Conservation (phyloP, 2,113 vertebrate species). For the Excalfactoria chinensis region DNA sequence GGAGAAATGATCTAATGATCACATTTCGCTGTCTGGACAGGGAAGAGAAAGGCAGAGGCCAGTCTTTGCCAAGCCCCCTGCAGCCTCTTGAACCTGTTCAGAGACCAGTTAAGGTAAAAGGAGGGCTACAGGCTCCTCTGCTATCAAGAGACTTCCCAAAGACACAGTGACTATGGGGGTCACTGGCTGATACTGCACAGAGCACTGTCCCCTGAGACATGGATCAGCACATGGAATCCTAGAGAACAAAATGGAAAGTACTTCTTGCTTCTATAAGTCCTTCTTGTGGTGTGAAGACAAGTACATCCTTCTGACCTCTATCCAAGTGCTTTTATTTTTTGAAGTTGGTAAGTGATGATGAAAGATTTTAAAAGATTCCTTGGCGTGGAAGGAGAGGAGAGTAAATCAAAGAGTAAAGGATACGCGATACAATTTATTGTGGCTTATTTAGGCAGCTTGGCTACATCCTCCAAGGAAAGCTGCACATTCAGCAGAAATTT, state of each 20-base stretch:
- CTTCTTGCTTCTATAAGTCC: neutral
- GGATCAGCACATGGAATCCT: neutral
- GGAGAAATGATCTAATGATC: conserved; percentile 10
- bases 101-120: neutral
- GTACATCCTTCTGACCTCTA: conserved; percentile 1
- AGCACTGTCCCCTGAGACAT: neutral
- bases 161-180: neutral
- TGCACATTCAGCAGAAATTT: conserved; percentile 54
- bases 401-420: conserved; percentile 39
- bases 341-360: conserved; percentile 15
- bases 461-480: conserved; percentile 24
- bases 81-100: neutral
- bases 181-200: neutral
- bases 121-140: neutral
- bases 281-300: neutral
- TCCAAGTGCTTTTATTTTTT: conserved; percentile 28
- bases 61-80: neutral
- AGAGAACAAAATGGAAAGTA: neutral
- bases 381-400: neutral
- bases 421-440: neutral
- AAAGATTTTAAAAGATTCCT: conserved; percentile 13
- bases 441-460: conserved; percentile 38
- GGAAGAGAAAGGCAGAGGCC: neutral
- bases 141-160: neutral
- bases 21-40: neutral